Conservation (phyloP, 2,113 vertebrate species). For the Toxotes chatareus region DNA sequence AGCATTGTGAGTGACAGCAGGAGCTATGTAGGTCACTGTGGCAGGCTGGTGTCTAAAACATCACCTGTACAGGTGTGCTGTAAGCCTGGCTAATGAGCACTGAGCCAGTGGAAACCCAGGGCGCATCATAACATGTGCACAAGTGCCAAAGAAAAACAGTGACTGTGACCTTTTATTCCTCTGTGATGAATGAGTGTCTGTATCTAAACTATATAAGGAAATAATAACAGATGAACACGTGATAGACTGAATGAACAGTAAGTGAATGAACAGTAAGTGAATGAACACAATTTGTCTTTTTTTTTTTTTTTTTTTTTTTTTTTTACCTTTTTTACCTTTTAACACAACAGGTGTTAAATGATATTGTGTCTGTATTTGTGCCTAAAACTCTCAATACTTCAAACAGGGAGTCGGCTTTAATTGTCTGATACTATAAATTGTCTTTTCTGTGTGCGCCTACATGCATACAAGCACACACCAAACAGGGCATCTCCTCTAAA, state of each 20-base stretch:
- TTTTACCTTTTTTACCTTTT: no score
- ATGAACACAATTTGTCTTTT: not conserved
- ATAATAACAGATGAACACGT: not conserved
- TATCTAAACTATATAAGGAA: not conserved
- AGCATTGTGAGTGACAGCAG: constrained; percentile 37
- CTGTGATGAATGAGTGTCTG: not conserved
- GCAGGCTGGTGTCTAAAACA: constrained; percentile 40
- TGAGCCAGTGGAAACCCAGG: constrained; percentile 43
- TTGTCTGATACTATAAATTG: not conserved
- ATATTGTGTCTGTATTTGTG: not conserved
- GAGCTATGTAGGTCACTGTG: constrained; percentile 63
- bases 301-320: not conserved
- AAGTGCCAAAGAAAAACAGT: constrained; percentile 1
- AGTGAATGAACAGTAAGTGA: not conserved
- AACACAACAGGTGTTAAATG: not conserved
- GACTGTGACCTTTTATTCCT: constrained; percentile 18
- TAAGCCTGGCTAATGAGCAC: constrained; percentile 62
- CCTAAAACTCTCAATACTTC: not conserved
- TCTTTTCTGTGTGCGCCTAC: not conserved
- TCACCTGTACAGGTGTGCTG: constrained; percentile 40
- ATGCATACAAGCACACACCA: not conserved
- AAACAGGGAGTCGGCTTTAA: not conserved
- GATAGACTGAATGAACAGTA: not conserved
- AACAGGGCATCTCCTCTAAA: not conserved
- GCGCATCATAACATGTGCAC: constrained; percentile 18